Base-by-base conservation (phyloP, 1,140 invertebrate species). In the Lepidurus packardi region DNA sequence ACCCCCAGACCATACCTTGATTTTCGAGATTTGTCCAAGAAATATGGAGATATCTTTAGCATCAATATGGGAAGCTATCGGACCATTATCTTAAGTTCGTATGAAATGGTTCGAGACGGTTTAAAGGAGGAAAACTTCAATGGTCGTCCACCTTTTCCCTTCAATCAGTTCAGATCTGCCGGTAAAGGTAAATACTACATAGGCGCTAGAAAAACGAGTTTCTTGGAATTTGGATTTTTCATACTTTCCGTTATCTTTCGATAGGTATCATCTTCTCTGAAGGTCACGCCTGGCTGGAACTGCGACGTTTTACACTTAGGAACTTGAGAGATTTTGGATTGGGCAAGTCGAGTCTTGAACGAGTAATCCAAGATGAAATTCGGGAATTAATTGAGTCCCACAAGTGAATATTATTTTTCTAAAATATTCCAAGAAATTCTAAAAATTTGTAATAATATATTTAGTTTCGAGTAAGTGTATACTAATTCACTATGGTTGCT, bases 241-340 rank as follows among this genome's bases (percentile, higher is more conserved):
- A 34, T 34, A 34, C 34, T 34, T 34, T 34, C 3, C 34, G 34
- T 34, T 47, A 4, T 47, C 45, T 10, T 47, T 10, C 25, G 47
- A 43, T 1, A 81, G 81, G 81, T 7, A 21, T 81, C 6, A 74
- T 80, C 10, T 80, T 79, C 45, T 73, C 77, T 11, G 79, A 79
- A n/a, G 81, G 79, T 16, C 73, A 75, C 9, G 65, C 73, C 42
- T 82, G 81, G 81, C 16, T 10, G 0, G 81, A 82, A 73, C 81
- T 81, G 73, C 44, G 81, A 43, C 45, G 79, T 43, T 82, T 82
- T 42, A 73, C 81, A 6, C 73, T 82, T 11, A 24, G 80, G 41
- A 43, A 81, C 34, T 77, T 81, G 5, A 47, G 79, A 16, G 81
- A 82, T 41, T 79, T 82, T n/a, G 81, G 81, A 7, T 80, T 80